Base-by-base conservation (phyloP, 1,140 invertebrate species). In the Heliconius congener region DNA sequence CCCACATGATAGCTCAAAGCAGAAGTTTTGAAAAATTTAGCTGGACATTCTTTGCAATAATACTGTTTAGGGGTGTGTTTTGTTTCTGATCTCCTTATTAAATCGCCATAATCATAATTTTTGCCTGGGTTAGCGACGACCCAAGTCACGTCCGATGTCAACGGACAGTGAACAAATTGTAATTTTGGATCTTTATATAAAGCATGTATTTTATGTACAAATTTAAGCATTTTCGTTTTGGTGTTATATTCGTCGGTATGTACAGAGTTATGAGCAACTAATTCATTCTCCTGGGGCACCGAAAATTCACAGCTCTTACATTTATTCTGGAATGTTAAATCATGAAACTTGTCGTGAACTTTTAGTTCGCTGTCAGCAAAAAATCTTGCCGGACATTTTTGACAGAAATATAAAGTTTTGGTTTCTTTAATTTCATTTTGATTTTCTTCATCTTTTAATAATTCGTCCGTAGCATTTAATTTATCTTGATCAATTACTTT, bases 201-300 rank as follows among this genome's bases (percentile, higher is more conserved):
- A 2, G 95, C 88, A 80, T 97, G 96, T 60, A 95, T 95, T 19
- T 95, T 95, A 81, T 97, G 96, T 37, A 96, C 93, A n/a, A 95
- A 95, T 76, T 97, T 95, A 39, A 98, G 91, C 81, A 96, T 95
- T 86, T 96, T 96, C 3, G 97, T 98, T 85, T 97, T 96, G 70
- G 97, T 96, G 91, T 98, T 96, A 91, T 98, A 98, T 84, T 98
- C 97, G 8, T 96, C 95, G 6, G 97, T 96, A 89, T 99, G 98
- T 0, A 98, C 97, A 84, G 96, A 96, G 4, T 95, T 94, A 91
- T 98, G 98, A 6, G 96, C 95, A n/a, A 95, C 87, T 13, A 98
- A 91, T 86, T 98, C 96, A 1, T 95, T 95, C 79, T 96, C 95
- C 83, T 97, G 96, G 1, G 96, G 92, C 0, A 97, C 96, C 0